phyloP scores from a whole-genome alignment of 2,113 vertebrate genomes.

The Eleginops maclovinus region DNA sequence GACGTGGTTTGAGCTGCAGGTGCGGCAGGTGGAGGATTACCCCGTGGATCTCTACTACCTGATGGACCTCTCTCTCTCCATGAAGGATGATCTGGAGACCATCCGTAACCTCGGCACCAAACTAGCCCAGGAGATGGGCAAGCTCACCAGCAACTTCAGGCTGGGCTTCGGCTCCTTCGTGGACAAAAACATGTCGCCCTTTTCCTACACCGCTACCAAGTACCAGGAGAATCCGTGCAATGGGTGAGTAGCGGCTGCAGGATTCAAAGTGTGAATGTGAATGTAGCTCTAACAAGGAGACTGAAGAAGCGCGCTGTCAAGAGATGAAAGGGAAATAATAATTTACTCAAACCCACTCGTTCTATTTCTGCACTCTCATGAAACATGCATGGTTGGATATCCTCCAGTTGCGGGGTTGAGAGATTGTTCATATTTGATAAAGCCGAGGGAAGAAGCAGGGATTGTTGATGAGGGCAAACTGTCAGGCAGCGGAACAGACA shows the following conservation, averaged over 20 bases:
- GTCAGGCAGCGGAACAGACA: slow-evolving; percentile 43
- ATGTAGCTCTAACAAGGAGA: neutral
- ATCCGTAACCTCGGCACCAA: slow-evolving; percentile 95
- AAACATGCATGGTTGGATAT: slow-evolving; percentile 16
- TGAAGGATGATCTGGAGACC: slow-evolving; percentile 96
- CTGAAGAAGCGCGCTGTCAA: neutral
- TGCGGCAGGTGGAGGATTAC: slow-evolving; percentile 97
- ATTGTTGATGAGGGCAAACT: slow-evolving; percentile 28
- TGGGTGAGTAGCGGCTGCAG: slow-evolving; percentile 85
- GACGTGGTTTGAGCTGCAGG: slow-evolving; percentile 91
- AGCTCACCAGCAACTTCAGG: slow-evolving; percentile 98
- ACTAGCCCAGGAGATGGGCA: slow-evolving; percentile 94
- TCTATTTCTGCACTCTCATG: slow-evolving; percentile 22
- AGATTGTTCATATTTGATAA: neutral
- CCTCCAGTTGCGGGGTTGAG: neutral
- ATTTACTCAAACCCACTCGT: neutral
- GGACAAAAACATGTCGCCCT: slow-evolving; percentile 98
- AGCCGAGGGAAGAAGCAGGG: neutral
- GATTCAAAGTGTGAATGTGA: neutral
- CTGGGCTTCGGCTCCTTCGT: slow-evolving; percentile 97
- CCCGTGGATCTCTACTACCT: slow-evolving; percentile 98
- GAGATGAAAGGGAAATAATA: slow-evolving; percentile 22
- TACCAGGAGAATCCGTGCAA: slow-evolving; percentile 96
- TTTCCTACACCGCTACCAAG: slow-evolving; percentile 93
- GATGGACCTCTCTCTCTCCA: slow-evolving; percentile 99